Conservation (phyloP, 2,888 invertebrate genomes). For the Kryphioiulus occultus region DNA sequence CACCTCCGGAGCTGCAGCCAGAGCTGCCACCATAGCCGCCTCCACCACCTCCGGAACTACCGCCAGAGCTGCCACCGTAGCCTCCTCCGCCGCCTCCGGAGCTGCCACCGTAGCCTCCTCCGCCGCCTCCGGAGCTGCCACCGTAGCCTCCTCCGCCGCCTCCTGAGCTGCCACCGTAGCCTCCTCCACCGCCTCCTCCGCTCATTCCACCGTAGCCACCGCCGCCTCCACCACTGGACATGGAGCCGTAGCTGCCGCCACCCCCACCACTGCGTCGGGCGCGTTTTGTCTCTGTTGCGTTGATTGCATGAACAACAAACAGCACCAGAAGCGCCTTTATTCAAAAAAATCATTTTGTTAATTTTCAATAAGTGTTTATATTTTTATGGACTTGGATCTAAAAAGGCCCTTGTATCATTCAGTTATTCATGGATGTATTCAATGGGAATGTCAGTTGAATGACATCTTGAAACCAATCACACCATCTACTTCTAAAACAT, state of each 20-base stretch:
- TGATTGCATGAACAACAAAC: conserved; percentile 20
- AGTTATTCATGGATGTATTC: too few species aligned
- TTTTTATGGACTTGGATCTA: too few species aligned
- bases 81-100: neutral
- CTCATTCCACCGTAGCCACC: neutral
- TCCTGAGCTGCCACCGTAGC: conserved; percentile 3
- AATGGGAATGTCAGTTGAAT: too few species aligned
- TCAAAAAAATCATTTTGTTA: neutral
- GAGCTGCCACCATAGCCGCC: neutral
- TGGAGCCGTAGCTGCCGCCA: conserved; percentile 46
- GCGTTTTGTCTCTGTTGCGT: neutral
- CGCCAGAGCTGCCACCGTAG: neutral
- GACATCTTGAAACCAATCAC: too few species aligned
- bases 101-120: conserved; percentile 18
- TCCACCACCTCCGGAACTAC: neutral
- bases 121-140: neutral
- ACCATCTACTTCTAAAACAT: too few species aligned
- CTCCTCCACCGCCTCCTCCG: conserved; percentile 5
- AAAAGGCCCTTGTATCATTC: too few species aligned
- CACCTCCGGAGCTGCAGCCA: neutral
- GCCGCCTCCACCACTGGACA: conserved; percentile 45
- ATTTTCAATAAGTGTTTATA: too few species aligned
- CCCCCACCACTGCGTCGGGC: conserved; percentile 11
- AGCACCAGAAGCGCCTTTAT: conserved; percentile 46
- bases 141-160: conserved; percentile 37